Conservation (phyloP, 2,113 vertebrate genomes). For the Dasyprocta punctata region DNA sequence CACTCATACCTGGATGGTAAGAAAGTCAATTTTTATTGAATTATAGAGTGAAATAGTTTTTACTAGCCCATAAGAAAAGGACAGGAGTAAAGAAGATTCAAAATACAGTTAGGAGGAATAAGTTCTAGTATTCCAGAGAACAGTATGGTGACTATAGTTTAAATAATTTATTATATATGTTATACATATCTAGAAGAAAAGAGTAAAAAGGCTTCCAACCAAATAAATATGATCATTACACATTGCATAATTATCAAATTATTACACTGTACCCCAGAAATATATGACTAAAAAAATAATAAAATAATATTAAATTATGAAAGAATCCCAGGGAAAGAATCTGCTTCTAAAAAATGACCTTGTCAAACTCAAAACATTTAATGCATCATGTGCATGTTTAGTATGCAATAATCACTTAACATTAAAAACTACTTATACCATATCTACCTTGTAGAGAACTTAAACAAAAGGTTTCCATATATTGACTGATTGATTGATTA, state of each 20-base stretch:
- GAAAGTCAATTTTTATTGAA: neutral
- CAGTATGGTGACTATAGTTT: no score
- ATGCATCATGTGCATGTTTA: neutral
- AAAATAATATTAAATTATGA: neutral
- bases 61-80: neutral
- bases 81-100: neutral
- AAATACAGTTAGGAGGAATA: neutral
- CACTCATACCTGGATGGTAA: neutral
- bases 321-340: neutral
- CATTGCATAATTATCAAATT: neutral
- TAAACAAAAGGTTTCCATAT: constrained; percentile 36
- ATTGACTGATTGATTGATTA: constrained; percentile 20
- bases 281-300: neutral
- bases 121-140: neutral
- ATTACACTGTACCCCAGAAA: neutral
- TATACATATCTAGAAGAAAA: neutral
- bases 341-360: neutral
- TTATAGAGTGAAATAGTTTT: neutral
- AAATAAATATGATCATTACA: neutral
- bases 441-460: neutral
- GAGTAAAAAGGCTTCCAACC: neutral
- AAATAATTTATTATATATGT: neutral
- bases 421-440: neutral
- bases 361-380: neutral
- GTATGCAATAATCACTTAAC: neutral